Evolutionary conservation across 2,113 vertebrate species (phyloP), one percentile per base, ranked within the genome.

Genomic region (Channa maculata): DNA sequence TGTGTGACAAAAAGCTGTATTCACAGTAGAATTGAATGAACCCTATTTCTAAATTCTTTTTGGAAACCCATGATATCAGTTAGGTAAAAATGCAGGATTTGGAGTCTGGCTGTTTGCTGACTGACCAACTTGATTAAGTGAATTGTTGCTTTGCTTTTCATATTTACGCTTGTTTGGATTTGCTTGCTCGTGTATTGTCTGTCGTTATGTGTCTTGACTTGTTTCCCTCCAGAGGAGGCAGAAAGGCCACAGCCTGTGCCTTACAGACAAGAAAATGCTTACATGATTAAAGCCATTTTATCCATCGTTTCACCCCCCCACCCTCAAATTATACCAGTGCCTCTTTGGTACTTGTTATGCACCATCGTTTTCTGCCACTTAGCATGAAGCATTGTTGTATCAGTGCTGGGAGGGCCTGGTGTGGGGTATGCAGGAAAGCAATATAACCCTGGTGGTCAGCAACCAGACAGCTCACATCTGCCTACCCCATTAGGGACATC

Each of bases 401-500:
- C 55, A 57, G 55, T 8, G 61, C 79, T 84, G 79, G 71, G 69
- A 82, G 80, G 70, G 71, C 59, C 76, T 80, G 82, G 76, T 79
- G 80, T 84, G 73, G 77, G 72, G 76, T 78, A 53, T 62, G 74
- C 69, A 80, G 69, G 48, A 76, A 77, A 73, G 61, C 67, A 45
- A 70, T 52, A 55, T 67, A 84, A 71, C 71, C 44, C 58, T 60
- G 72, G 77, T 89, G 88, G 88, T 88, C 88, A 91, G 79, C 61
- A 77, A 79, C 71, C 87, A 88, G 90, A 85, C 86, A 84, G 84
- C 82, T 85, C 70, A 78, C 76, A 86, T 88, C 83, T 90, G 87
- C 85, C 68, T 74, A 75, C 65, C 83, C 87, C 88, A 89, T 91
- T 90, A 90, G 85, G 85, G 86, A 88, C 79, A 80, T 91, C 84